Conservation (phyloP, 2,113 vertebrate genomes). For the Rhadina sibilatrix region DNA sequence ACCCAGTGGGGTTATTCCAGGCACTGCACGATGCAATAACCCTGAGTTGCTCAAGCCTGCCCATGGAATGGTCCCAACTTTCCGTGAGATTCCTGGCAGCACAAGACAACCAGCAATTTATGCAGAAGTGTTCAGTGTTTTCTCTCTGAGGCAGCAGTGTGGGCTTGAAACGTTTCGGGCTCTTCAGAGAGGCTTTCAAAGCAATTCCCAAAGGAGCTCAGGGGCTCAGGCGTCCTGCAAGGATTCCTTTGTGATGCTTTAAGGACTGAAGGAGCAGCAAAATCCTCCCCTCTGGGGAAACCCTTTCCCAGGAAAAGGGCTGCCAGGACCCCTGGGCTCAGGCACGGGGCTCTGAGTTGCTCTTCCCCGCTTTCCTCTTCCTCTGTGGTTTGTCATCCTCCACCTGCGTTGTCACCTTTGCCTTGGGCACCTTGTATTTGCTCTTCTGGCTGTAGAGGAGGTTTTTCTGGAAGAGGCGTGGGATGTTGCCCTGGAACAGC, state of each 20-base stretch:
- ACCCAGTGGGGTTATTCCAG: not conserved
- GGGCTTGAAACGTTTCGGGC: not conserved
- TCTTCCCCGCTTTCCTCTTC: not conserved
- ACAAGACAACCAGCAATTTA: not conserved
- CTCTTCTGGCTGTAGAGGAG: conserved; percentile 83
- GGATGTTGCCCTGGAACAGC: conserved; percentile 82
- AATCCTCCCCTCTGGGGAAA: rapidly evolving
- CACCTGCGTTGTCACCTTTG: not conserved
- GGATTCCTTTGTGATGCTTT: not conserved
- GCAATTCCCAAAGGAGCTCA: not conserved
- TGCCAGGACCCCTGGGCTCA: not conserved
- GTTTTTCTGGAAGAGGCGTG: conserved; percentile 81
- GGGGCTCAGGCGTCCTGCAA: not conserved
- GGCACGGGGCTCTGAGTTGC: not conserved
- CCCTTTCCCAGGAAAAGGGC: not conserved
- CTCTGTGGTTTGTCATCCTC: rapidly evolving
- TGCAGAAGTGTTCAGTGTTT: not conserved
- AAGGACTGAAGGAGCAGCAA: not conserved
- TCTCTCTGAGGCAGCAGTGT: rapidly evolving
- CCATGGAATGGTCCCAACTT: not conserved
- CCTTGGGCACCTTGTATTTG: conserved; percentile 79
- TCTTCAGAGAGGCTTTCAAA: not conserved
- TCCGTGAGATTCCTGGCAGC: not conserved
- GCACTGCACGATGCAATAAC: not conserved
- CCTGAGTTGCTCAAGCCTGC: not conserved